Percentiles rank a stretch among this genome's conserved stretches.
Evolutionary conservation across 2,797 vertebrate species (phyloP).

Genomic region (Arrhamphus sclerolepis): DNA sequence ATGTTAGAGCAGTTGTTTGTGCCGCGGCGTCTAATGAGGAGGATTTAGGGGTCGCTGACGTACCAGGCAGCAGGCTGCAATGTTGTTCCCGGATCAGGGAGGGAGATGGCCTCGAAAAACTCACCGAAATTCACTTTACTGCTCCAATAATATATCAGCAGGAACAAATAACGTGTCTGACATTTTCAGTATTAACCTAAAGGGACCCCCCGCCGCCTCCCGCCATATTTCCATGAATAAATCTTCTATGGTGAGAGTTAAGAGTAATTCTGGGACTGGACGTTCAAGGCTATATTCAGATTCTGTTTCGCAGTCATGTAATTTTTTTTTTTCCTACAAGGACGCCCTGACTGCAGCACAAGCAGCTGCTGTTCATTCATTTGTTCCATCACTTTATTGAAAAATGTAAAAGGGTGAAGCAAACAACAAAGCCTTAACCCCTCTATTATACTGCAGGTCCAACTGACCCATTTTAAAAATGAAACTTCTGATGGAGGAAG

Average conservation of each 20-base stretch:
- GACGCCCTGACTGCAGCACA: too few species aligned
- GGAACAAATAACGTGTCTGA: constrained; percentile 39
- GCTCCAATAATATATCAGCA: constrained; percentile 54
- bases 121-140: constrained; percentile 47
- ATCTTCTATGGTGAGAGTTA: constrained; percentile 14
- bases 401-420: too few species aligned
- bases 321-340: too few species aligned
- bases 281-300: constrained; percentile 20
- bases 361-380: too few species aligned
- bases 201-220: constrained; percentile 28
- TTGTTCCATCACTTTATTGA: too few species aligned
- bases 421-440: too few species aligned
- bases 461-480: too few species aligned
- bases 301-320: constrained; percentile 11
- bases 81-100: constrained; percentile 54
- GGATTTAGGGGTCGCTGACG: constrained; percentile 84
- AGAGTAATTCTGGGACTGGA: constrained; percentile 16
- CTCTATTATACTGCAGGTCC: too few species aligned
- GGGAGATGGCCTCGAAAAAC: constrained; percentile 40
- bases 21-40: constrained; percentile 94
- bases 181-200: constrained; percentile 43
- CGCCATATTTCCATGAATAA: constrained; percentile 34
- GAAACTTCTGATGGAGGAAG: too few species aligned
- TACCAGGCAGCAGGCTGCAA: constrained; percentile 48
- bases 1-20: constrained; percentile 92